phyloP scores from a whole-genome alignment of 1,140 invertebrate genomes.

The Dreissena rostriformis region DNA sequence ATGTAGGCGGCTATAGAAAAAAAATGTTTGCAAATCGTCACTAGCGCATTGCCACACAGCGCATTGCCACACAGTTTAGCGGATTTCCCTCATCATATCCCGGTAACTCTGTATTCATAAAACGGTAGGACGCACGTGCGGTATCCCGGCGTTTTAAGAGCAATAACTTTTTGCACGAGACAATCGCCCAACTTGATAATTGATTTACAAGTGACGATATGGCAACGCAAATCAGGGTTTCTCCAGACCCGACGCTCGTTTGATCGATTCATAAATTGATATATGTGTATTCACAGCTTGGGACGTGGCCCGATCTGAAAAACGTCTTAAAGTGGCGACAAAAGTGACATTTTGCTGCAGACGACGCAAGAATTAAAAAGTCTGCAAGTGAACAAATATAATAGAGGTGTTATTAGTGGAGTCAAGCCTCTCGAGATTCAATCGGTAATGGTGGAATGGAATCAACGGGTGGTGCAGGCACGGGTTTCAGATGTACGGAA shows the following conservation, averaged over 20 bases:
- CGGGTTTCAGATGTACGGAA: neutral
- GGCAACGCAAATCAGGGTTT: slow-evolving; percentile 17
- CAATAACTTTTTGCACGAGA: neutral
- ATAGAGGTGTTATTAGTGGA: no score
- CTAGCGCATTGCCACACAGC: no score
- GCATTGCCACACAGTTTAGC: no score
- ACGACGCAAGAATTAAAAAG: neutral
- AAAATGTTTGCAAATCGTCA: no score
- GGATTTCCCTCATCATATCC: no score
- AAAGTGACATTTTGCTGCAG: slow-evolving; percentile 9
- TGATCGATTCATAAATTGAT: slow-evolving; percentile 57
- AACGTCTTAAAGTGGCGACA: neutral
- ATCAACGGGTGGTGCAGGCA: no score
- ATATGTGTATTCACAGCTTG: slow-evolving; percentile 47
- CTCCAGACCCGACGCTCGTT: slow-evolving; percentile 1
- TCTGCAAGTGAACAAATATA: no score
- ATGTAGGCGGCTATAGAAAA: no score
- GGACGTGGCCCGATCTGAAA: neutral
- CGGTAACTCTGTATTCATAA: no score
- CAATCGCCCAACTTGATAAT: slow-evolving; percentile 26
- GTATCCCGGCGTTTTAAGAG: neutral
- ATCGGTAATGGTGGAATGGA: no score
- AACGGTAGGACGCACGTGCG: neutral
- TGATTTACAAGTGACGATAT: slow-evolving; percentile 46
- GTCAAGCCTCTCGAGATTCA: no score